Conservation (phyloP, 2,888 invertebrate genomes). For the Lamellibrachia columna region DNA sequence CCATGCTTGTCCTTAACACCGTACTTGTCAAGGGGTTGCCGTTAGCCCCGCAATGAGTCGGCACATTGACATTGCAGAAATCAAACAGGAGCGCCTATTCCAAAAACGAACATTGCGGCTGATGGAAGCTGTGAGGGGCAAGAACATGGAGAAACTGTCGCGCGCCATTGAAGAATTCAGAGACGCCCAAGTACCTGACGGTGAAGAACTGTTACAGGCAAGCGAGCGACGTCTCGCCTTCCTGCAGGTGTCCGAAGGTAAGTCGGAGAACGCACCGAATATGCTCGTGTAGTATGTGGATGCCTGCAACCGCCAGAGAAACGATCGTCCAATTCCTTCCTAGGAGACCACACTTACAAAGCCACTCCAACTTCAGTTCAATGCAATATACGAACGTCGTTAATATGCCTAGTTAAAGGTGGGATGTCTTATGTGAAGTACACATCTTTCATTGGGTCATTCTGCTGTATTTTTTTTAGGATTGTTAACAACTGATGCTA, state of each 20-base stretch:
- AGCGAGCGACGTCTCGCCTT: background rate
- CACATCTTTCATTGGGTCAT: too few species aligned
- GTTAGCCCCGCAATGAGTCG: background rate
- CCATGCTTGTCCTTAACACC: background rate
- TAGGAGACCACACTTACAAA: too few species aligned
- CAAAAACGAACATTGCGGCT: background rate
- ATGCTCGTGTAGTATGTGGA: background rate
- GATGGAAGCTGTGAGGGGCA: background rate
- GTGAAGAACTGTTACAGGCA: background rate
- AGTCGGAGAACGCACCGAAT: background rate
- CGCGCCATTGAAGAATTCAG: background rate
- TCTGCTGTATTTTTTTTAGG: too few species aligned
- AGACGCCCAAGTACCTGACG: background rate
- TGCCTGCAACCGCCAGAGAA: too few species aligned
- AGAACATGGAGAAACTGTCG: background rate
- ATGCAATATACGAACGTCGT: too few species aligned
- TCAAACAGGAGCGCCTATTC: background rate
- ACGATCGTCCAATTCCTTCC: too few species aligned
- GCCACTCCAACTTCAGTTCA: too few species aligned
- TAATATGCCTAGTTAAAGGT: too few species aligned
- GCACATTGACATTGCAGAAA: background rate
- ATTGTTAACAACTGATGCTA: too few species aligned
- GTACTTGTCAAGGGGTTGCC: background rate
- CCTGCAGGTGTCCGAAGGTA: background rate
- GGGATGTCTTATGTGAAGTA: too few species aligned